Conservation (phyloP, 2,888 invertebrate species). For the Cephus nigrinus region DNA sequence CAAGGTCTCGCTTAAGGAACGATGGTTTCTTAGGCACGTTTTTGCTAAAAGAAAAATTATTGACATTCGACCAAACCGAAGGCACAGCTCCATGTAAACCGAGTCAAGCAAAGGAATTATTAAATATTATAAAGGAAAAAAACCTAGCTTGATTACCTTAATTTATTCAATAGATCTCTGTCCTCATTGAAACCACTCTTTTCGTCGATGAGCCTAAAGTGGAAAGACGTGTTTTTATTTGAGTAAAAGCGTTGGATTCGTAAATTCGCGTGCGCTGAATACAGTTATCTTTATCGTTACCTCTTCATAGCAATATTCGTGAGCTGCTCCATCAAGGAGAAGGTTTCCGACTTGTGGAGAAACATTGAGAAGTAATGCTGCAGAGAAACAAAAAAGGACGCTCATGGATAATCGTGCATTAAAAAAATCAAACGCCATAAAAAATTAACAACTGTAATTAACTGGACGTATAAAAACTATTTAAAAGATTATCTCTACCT, state of each 20-base stretch:
- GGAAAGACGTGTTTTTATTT: not conserved
- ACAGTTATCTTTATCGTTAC: constrained; percentile 62
- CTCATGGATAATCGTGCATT: no score
- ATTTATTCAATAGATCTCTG: constrained; percentile 83
- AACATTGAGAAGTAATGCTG: constrained; percentile 94
- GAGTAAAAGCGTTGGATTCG: not conserved
- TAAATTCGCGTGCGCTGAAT: no score
- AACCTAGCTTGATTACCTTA: constrained; percentile 69
- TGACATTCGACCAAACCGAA: constrained; percentile 3
- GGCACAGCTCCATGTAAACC: constrained; percentile 10
- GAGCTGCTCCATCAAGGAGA: constrained; percentile 91
- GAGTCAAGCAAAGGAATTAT: constrained; percentile 5
- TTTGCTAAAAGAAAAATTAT: constrained; percentile 68
- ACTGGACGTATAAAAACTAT: constrained; percentile 6
- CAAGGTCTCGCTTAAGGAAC: constrained; percentile 93
- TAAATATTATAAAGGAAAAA: constrained; percentile 7
- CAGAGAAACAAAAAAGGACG: constrained; percentile 34
- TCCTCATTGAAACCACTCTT: constrained; percentile 92
- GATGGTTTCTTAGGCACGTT: constrained; percentile 91
- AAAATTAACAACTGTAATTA: no score
- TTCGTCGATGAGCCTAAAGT: constrained; percentile 85
- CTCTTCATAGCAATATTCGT: constrained; percentile 97
- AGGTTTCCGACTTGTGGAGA: constrained; percentile 88
- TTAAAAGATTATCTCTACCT: constrained; percentile 58
- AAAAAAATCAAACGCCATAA: no score